Evolutionary conservation across 2,797 vertebrate species (phyloP), one percentile per base, ranked within the genome.

Genomic region (Tinamus major): DNA sequence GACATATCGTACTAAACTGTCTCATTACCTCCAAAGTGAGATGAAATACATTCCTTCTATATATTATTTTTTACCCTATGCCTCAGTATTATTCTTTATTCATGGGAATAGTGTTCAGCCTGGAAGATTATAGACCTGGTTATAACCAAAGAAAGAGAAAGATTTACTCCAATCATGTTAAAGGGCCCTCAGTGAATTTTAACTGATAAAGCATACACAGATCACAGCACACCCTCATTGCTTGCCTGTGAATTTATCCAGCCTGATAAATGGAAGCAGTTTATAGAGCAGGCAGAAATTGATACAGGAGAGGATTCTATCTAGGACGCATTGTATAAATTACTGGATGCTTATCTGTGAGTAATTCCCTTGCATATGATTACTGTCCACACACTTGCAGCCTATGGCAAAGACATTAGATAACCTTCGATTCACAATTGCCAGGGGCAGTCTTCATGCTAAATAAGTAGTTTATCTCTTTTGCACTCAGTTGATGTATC

Each of bases 1-100:
- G 95, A 96, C 94, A 89, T 95, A 96, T 96, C 96, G 94, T 46
- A 79, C 92, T 96, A 96, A 97, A 96, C 48, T 87, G 96, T 87
- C 94, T 97, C 94, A 93, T 97, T 97, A 96, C 79, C 79, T 94
- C 86, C 78, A 75, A 96, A 97, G 96, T 46, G 93, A 97, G 95
- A 96, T 97, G 95, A 94, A 97, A 96, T 65, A 55, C 91, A 82
- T 92, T 90, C 65, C 85, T 56, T 33, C 64, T 21, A 62, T 0
- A 0, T 94, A 62, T 82, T 90, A 74, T 91, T 96, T 97, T 89
- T 74, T 5, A 69, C 85, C 77, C n/a, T 59, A 26, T 61, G 67
- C 84, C 95, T 95, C 53, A 46, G 92, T 93, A 95, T 89, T 94
- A 78, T 63, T 94, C 93, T 91, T 96, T 71, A 92, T 95, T 92